Evolutionary conservation across 2,888 invertebrate genomes (phyloP).

Genomic region (Desoria tigrina): DNA sequence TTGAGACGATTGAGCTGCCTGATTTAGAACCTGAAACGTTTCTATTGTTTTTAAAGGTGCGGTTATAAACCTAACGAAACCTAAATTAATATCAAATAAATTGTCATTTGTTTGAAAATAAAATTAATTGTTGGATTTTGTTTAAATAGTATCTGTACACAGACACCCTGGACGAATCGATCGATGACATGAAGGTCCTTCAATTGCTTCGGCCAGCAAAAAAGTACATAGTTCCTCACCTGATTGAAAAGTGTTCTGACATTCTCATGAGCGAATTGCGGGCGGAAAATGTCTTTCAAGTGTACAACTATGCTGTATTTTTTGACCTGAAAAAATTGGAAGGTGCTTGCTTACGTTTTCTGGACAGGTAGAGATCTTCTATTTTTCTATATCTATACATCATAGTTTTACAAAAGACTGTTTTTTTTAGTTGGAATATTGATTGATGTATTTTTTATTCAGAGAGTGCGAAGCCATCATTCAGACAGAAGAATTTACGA

Average conservation of each 20-base stretch:
- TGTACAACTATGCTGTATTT: conserved; percentile 74
- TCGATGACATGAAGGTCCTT: conserved; percentile 69
- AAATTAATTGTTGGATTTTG: conserved; percentile 1
- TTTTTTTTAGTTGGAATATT: not conserved
- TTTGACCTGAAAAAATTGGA: conserved; percentile 82
- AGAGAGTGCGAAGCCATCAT: conserved; percentile 39
- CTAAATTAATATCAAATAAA: not conserved
- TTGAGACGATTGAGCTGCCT: conserved; percentile 69
- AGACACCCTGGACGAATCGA: conserved; percentile 78
- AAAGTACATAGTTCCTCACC: conserved; percentile 79
- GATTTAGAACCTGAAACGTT: conserved; percentile 83
- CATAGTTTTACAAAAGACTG: not conserved
- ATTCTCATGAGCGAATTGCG: conserved; percentile 72
- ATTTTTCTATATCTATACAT: not conserved
- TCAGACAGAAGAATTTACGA: conserved; percentile 37
- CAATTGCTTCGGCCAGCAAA: conserved; percentile 77
- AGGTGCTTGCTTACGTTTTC: conserved; percentile 75
- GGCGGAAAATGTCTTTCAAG: conserved; percentile 79
- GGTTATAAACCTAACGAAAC: not conserved
- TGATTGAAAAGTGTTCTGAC: conserved; percentile 80
- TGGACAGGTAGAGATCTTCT: conserved; percentile 66
- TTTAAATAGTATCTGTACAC: conserved; percentile 67
- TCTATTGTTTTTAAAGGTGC: conserved; percentile 66
- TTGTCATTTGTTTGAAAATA: not conserved
- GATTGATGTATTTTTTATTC: not conserved